Evolutionary conservation across 2,797 vertebrate genomes (phyloP).

Genomic region (Enteromius mattozi): DNA sequence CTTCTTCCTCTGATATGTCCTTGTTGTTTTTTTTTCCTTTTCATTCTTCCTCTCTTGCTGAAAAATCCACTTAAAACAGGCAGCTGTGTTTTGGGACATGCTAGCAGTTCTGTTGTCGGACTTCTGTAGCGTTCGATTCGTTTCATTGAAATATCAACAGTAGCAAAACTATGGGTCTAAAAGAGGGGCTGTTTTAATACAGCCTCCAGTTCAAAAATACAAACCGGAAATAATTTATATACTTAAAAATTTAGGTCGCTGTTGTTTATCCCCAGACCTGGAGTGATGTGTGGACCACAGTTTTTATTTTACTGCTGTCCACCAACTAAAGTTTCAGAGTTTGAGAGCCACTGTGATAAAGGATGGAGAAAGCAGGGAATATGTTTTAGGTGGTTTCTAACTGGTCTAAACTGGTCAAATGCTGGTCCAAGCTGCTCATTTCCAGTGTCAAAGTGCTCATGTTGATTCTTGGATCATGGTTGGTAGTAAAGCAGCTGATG

Average conservation of each 20-base stretch:
- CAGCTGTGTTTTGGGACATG: neutral
- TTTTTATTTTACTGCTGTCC: neutral
- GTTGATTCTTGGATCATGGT: neutral
- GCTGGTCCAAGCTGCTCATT: constrained; percentile 7
- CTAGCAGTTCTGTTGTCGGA: neutral
- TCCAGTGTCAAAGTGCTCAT: neutral
- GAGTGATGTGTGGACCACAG: neutral
- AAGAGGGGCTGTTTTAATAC: neutral
- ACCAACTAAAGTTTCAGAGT: neutral
- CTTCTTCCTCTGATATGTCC: neutral
- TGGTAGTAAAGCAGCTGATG: neutral
- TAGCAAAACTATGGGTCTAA: neutral
- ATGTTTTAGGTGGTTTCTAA: constrained; percentile 2
- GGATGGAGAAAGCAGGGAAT: neutral
- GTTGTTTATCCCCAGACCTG: neutral
- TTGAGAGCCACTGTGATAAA: neutral
- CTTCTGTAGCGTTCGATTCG: neutral
- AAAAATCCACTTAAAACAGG: constrained; percentile 25
- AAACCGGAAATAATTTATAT: neutral
- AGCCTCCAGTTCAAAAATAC: neutral
- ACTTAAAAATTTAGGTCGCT: neutral
- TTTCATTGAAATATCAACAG: constrained; percentile 8
- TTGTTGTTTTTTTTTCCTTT: neutral
- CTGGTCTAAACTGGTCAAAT: neutral
- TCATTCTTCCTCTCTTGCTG: neutral